These are phyloP conservation scores for Neria commutata DNA, from an alignment of 2,888 invertebrate species.

Conservation along the genomic window DNA sequence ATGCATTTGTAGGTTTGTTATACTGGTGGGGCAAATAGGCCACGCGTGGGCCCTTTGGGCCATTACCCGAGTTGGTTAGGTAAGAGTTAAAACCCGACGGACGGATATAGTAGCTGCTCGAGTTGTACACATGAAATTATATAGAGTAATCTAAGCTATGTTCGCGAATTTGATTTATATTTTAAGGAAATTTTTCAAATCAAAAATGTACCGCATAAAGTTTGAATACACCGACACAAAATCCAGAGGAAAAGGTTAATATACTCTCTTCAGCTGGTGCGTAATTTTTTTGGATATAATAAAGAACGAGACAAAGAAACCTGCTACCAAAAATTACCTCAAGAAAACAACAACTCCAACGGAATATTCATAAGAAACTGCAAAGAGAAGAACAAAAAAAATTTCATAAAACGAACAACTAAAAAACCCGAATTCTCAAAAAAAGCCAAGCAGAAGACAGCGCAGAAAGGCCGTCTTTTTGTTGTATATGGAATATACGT, in stretches of 20 bases:
- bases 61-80: too few species aligned
- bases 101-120: too few species aligned
- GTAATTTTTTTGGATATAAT: background rate
- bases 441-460: too few species aligned
- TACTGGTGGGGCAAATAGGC: too few species aligned
- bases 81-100: too few species aligned
- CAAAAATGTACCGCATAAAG: background rate
- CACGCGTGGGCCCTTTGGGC: too few species aligned
- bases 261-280: background rate
- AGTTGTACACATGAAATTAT: too few species aligned
- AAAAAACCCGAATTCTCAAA: too few species aligned
- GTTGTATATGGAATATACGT: background rate
- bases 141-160: too few species aligned
- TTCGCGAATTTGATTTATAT: too few species aligned
- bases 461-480: background rate
- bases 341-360: background rate
- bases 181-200: too few species aligned
- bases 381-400: background rate
- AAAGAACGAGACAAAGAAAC: background rate
- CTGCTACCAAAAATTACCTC: conserved; percentile 1
- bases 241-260: background rate
- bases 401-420: background rate
- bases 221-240: background rate
- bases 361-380: conserved; percentile 1
- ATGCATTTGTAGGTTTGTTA: too few species aligned